These are phyloP conservation scores for Latrodectus elegans DNA, from an alignment of 2,888 invertebrate species.

Conservation along the genomic window DNA sequence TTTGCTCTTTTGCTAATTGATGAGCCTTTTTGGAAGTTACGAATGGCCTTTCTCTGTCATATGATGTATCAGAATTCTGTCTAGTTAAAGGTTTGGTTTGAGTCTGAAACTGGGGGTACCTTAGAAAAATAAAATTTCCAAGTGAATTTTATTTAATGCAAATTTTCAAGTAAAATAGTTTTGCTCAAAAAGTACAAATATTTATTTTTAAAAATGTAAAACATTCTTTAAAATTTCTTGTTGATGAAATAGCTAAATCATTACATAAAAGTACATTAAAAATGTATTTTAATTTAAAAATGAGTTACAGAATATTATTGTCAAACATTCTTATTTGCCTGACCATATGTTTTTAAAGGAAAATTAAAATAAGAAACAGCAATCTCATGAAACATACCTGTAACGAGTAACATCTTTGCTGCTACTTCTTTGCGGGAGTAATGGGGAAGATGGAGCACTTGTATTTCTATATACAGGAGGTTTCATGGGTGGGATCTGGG, in stretches of 20 bases:
- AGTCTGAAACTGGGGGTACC: slow-evolving; percentile 70
- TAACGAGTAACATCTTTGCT: slow-evolving; percentile 71
- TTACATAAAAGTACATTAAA: too few relatives aligned
- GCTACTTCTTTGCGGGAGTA: slow-evolving; percentile 76
- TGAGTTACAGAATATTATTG: background rate
- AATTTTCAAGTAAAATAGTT: too few relatives aligned
- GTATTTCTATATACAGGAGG: slow-evolving; percentile 61
- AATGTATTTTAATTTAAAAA: background rate
- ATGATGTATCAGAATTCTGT: slow-evolving; percentile 73
- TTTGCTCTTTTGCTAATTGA: slow-evolving; percentile 75
- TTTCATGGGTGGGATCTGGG: slow-evolving; percentile 48
- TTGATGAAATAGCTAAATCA: too few relatives aligned
- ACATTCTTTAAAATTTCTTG: too few relatives aligned
- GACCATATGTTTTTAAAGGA: too few relatives aligned
- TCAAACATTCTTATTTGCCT: background rate
- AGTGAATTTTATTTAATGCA: too few relatives aligned
- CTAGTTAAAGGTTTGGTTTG: slow-evolving; percentile 71
- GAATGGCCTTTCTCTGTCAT: slow-evolving; percentile 80
- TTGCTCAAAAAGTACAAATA: too few relatives aligned
- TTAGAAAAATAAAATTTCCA: background rate
- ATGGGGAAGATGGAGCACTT: slow-evolving; percentile 76
- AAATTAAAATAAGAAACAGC: too few relatives aligned
- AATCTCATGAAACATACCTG: slow-evolving; percentile 45
- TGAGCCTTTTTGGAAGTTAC: slow-evolving; percentile 80
- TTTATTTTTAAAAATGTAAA: too few relatives aligned